Conservation (phyloP, 2,797 vertebrate species). For the Aphelocoma californica region DNA sequence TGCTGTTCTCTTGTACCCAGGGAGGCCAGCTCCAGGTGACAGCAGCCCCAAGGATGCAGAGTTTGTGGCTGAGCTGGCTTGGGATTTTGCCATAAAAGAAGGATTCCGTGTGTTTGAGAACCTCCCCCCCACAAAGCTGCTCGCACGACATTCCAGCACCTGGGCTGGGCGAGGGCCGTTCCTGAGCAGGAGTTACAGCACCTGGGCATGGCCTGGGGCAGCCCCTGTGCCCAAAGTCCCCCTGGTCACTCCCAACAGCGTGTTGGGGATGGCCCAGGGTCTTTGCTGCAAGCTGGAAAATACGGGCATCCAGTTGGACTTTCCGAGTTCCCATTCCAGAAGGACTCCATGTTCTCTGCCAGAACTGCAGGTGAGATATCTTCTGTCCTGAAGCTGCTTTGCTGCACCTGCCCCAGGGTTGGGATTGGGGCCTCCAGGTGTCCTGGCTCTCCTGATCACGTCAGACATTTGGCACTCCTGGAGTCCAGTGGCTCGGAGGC, state of each 20-base stretch:
- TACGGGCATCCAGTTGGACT: background rate
- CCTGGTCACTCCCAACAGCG: conserved; percentile 22
- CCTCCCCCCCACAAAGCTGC: conserved; percentile 19
- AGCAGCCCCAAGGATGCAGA: conserved; percentile 56
- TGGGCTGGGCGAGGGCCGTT: background rate
- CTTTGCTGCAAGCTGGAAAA: conserved; percentile 23
- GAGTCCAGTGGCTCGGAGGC: background rate
- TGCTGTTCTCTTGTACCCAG: conserved; percentile 44
- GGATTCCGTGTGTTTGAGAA: conserved; percentile 82
- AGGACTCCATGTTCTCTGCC: conserved; percentile 28
- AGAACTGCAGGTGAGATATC: conserved; percentile 67
- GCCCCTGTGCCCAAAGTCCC: background rate
- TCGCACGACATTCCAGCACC: background rate
- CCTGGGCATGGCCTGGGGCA: background rate
- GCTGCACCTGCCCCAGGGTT: background rate
- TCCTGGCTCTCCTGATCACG: background rate
- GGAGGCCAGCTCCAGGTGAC: conserved; percentile 50
- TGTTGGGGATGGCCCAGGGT: background rate
- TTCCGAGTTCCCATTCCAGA: conserved; percentile 25
- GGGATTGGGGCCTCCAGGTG: background rate
- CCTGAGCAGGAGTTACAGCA: conserved; percentile 9
- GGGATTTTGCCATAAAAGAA: conserved; percentile 84
- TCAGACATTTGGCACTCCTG: background rate
- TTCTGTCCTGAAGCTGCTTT: background rate
- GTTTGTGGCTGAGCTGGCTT: conserved; percentile 74